Percentiles rank a stretch among this genome's conserved stretches.
Evolutionary conservation across 2,888 invertebrate species (phyloP).

Genomic region (Drosophila rubida): DNA sequence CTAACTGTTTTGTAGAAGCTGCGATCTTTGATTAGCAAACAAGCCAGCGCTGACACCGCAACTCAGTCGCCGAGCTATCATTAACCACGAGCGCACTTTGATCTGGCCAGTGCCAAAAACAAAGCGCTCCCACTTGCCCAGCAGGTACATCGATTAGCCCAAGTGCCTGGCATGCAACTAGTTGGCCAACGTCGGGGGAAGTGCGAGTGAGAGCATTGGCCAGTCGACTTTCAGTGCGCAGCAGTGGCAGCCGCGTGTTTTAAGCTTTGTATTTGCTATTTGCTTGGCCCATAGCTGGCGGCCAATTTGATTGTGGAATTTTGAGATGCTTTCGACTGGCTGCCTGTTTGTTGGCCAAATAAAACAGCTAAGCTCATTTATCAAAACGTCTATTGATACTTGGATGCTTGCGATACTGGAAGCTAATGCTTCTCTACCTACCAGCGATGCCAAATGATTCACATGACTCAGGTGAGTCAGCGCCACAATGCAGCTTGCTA

Average conservation of each 20-base stretch:
- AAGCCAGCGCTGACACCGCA: slow-evolving; percentile 51
- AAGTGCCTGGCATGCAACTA: neutral
- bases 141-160: neutral
- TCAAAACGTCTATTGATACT: slow-evolving; percentile 75
- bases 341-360: slow-evolving; percentile 48
- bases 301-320: slow-evolving; percentile 73
- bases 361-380: slow-evolving; percentile 66
- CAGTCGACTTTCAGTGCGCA: slow-evolving; percentile 8
- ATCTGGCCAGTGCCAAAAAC: slow-evolving; percentile 56
- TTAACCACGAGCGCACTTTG: slow-evolving; percentile 69
- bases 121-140: slow-evolving; percentile 14
- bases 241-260: slow-evolving; percentile 14
- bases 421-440: slow-evolving; percentile 41
- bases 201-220: slow-evolving; percentile 43
- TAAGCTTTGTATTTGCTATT: slow-evolving; percentile 52
- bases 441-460: too few relatives aligned
- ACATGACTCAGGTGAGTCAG: slow-evolving; percentile 55
- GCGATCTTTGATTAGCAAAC: slow-evolving; percentile 77
- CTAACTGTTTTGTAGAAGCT: slow-evolving; percentile 73
- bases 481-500: slow-evolving; percentile 50
- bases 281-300: slow-evolving; percentile 77
- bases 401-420: slow-evolving; percentile 24
- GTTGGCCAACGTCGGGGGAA: neutral
- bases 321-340: slow-evolving; percentile 57
- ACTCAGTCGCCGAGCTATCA: slow-evolving; percentile 50